Evolutionary conservation across 2,797 vertebrate genomes (phyloP).

Genomic region (Masticophis lateralis): DNA sequence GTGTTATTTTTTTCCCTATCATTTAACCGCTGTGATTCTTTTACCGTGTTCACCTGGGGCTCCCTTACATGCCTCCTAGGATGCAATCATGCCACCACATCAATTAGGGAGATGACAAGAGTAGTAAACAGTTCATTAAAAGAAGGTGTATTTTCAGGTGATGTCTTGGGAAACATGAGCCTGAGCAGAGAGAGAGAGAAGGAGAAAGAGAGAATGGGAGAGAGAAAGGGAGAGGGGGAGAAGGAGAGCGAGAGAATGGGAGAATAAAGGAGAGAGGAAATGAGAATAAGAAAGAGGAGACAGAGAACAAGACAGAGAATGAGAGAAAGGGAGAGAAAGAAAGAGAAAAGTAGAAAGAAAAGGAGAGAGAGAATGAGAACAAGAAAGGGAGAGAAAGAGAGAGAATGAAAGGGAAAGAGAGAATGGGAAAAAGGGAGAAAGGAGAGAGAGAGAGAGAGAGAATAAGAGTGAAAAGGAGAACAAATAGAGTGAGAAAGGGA

Average conservation of each 20-base stretch:
- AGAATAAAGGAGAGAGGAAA: not conserved
- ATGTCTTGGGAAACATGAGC: not conserved
- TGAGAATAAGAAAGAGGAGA: not conserved
- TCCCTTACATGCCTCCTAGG: not conserved
- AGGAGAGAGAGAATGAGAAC: too few species aligned
- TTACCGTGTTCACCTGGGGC: constrained; percentile 12
- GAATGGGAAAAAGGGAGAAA: too few species aligned
- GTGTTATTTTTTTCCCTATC: constrained; percentile 11
- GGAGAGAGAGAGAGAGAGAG: too few species aligned
- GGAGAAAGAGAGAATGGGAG: not conserved
- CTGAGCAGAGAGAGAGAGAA: not conserved
- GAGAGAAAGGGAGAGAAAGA: not conserved
- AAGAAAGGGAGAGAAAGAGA: too few species aligned
- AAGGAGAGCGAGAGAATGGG: too few species aligned
- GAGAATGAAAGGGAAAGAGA: not conserved
- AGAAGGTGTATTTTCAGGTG: constrained; percentile 12
- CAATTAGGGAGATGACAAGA: constrained; percentile 33
- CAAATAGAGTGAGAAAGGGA: too few species aligned
- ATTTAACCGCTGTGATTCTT: constrained; percentile 19
- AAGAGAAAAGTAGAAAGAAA: too few species aligned
- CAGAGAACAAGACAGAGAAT: not conserved
- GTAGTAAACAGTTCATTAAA: constrained; percentile 40
- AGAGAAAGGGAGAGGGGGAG: not conserved
- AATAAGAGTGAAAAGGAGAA: not conserved
- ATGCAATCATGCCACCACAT: constrained; percentile 16